Evolutionary conservation across 2,888 invertebrate genomes (phyloP).

Genomic region (Tetheella fluctuosa): DNA sequence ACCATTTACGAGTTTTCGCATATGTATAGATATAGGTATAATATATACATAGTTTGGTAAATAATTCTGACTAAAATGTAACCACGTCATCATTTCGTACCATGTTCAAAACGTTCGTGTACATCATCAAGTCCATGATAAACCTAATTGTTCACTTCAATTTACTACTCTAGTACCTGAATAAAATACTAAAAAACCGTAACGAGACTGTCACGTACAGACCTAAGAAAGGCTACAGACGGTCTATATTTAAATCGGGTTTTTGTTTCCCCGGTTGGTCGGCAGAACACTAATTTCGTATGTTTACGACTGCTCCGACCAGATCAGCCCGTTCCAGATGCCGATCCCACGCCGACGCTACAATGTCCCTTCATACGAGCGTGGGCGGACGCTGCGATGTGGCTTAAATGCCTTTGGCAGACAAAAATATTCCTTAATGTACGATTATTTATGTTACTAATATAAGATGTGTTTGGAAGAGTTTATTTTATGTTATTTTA

Average conservation of each 20-base stretch:
- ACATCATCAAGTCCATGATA: no score
- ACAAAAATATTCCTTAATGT: not conserved
- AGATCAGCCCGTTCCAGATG: constrained; percentile 70
- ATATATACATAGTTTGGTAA: no score
- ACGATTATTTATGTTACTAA: constrained; percentile 1
- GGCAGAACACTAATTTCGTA: constrained; percentile 73
- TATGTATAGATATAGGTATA: no score
- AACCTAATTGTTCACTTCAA: no score
- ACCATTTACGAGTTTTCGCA: no score
- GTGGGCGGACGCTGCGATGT: constrained; percentile 32
- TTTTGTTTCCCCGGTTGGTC: constrained; percentile 70
- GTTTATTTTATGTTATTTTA: constrained; percentile 10
- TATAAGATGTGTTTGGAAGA: not conserved
- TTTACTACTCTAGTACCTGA: no score
- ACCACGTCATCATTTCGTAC: no score
- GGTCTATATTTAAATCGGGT: constrained; percentile 67
- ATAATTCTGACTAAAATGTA: no score
- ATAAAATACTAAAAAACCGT: not conserved
- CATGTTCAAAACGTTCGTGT: not conserved
- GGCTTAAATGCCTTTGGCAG: constrained; percentile 8
- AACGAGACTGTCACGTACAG: not conserved
- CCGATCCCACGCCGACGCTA: constrained; percentile 68
- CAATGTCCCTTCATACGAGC: constrained; percentile 56
- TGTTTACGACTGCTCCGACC: constrained; percentile 72
- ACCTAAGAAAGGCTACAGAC: constrained; percentile 32